Percentiles rank a stretch among this genome's conserved stretches.
phyloP scores from a whole-genome alignment of 1,140 invertebrate genomes.

The Zaprionus capensis region DNA sequence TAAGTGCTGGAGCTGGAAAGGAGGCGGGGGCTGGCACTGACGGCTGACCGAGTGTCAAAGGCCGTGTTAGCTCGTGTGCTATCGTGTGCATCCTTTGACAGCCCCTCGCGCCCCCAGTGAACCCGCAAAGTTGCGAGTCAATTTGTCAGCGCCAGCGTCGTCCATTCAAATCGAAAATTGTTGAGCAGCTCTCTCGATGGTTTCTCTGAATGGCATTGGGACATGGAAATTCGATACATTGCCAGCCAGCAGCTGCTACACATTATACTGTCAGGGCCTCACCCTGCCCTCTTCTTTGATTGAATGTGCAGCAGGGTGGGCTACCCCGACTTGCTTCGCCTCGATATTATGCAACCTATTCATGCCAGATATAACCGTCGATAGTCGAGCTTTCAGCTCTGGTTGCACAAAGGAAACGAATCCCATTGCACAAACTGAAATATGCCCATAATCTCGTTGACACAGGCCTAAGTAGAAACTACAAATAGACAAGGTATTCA shows the following conservation, averaged over 20 bases:
- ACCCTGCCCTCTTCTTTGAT: slow-evolving; percentile 16
- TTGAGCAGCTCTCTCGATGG: slow-evolving; percentile 33
- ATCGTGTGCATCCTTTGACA: slow-evolving; percentile 63
- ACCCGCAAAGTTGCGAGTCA: slow-evolving; percentile 65
- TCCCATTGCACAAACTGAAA: background rate
- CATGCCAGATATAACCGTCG: slow-evolving; percentile 18
- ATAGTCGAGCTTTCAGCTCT: slow-evolving; percentile 18
- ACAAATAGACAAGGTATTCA: background rate
- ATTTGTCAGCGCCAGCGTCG: slow-evolving; percentile 64
- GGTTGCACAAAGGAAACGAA: slow-evolving; percentile 10
- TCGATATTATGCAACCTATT: slow-evolving; percentile 55
- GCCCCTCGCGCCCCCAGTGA: slow-evolving; percentile 19
- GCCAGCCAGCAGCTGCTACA: slow-evolving; percentile 50
- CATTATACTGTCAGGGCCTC: slow-evolving; percentile 38
- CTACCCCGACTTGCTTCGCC: background rate
- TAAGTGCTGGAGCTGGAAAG: background rate
- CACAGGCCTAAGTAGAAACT: background rate
- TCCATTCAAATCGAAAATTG: slow-evolving; percentile 73
- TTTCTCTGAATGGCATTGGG: slow-evolving; percentile 58
- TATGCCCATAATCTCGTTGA: slow-evolving; percentile 15
- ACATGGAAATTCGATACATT: slow-evolving; percentile 68
- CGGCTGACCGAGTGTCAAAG: slow-evolving; percentile 62
- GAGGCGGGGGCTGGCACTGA: too few relatives aligned
- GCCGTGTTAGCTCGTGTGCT: slow-evolving; percentile 65
- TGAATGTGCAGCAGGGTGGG: slow-evolving; percentile 44